These are phyloP conservation scores for Plusia festucae DNA, from an alignment of 2,888 invertebrate genomes.

Conservation along the genomic window DNA sequence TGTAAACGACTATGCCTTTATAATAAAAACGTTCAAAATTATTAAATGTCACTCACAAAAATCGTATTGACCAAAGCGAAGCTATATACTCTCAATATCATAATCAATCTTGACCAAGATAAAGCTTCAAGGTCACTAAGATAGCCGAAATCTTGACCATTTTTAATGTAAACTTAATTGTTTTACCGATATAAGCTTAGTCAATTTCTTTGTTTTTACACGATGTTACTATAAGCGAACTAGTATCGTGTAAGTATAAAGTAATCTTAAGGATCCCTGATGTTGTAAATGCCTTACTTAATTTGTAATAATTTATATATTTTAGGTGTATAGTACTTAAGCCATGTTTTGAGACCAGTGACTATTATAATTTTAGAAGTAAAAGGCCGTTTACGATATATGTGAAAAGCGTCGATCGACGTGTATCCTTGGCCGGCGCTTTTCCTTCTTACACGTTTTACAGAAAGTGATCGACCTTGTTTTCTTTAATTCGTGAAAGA, in stretches of 20 bases:
- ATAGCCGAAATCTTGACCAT: constrained; percentile 90
- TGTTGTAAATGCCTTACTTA: constrained; percentile 89
- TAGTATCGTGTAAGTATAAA: constrained; percentile 87
- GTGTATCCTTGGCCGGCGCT: constrained; percentile 78
- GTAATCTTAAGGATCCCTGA: constrained; percentile 86
- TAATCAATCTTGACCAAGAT: constrained; percentile 54
- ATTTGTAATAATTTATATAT: constrained; percentile 90
- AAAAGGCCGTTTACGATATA: constrained; percentile 76
- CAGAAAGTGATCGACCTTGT: constrained; percentile 86
- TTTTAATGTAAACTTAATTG: constrained; percentile 84
- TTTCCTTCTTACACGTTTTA: constrained; percentile 81
- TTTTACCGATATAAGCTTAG: constrained; percentile 89
- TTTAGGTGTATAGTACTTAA: constrained; percentile 90
- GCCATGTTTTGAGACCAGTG: constrained; percentile 89
- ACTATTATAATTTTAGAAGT: constrained; percentile 88
- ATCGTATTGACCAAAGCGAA: constrained; percentile 80
- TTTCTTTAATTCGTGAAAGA: constrained; percentile 82
- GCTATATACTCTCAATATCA: constrained; percentile 64
- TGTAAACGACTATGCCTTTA: constrained; percentile 84
- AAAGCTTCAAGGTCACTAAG: constrained; percentile 83
- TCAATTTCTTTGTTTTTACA: constrained; percentile 87
- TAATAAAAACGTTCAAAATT: constrained; percentile 81
- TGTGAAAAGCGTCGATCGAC: constrained; percentile 82
- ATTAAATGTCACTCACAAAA: constrained; percentile 72
- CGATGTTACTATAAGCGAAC: constrained; percentile 80